Percentiles rank a stretch among this genome's conserved stretches.
Conservation (phyloP, 2,888 invertebrate species). For the Torymus tubicola region DNA sequence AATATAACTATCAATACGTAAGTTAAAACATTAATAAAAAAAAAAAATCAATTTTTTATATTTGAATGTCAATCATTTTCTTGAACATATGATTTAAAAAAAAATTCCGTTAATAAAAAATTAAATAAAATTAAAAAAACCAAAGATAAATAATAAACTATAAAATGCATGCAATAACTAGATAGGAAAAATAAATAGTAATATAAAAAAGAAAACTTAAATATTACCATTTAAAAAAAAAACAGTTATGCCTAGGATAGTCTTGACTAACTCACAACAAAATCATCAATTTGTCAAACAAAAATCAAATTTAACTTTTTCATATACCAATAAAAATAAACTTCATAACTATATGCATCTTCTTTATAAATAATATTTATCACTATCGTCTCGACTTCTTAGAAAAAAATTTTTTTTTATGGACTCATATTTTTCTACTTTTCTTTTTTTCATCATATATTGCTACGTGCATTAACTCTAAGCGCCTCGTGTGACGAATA, state of each 20-base stretch:
- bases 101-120: conserved; percentile 46
- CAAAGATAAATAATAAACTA: conserved; percentile 53
- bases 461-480: conserved; percentile 50
- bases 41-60: not conserved
- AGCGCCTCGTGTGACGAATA: conserved; percentile 42
- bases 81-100: conserved; percentile 37
- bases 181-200: conserved; percentile 22
- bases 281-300: conserved; percentile 9
- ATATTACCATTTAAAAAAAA: conserved; percentile 17
- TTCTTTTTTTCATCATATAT: conserved; percentile 22
- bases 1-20: not conserved
- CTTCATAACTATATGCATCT: conserved; percentile 7
- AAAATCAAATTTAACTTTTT: not conserved
- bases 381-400: not conserved
- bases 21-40: not conserved
- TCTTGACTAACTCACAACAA: not conserved
- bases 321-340: not conserved
- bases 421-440: conserved; percentile 26
- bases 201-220: conserved; percentile 26
- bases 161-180: conserved; percentile 61
- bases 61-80: too few relatives aligned
- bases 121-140: conserved; percentile 42
- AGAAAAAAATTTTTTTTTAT: conserved; percentile 18
- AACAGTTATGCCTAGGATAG: not conserved
- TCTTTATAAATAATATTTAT: conserved; percentile 2